A percentile compares a stretch with the other conserved stretches of the same genome.
Conservation (phyloP, 2,797 vertebrate genomes). For the Melopsittacus undulatus region DNA sequence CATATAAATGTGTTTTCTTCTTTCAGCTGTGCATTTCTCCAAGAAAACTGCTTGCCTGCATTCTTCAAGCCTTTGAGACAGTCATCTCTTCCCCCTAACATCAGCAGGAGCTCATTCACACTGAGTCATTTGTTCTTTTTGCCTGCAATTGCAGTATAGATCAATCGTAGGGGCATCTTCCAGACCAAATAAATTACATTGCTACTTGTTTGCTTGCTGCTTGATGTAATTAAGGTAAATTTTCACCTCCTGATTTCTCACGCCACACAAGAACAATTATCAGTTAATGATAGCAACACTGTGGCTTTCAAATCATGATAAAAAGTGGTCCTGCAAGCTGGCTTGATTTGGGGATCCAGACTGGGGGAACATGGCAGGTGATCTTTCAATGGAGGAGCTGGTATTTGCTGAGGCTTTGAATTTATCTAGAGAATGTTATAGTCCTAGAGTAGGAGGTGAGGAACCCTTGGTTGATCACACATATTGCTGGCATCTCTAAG, state of each 20-base stretch:
- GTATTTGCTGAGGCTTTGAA: background rate
- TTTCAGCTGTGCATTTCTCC: background rate
- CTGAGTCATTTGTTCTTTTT: background rate
- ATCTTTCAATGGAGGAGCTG: background rate
- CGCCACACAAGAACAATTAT: background rate
- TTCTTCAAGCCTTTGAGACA: background rate
- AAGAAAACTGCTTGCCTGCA: background rate
- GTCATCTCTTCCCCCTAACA: background rate
- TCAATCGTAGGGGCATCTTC: background rate
- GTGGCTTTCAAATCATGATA: background rate
- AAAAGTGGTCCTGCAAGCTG: background rate
- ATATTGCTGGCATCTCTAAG: background rate
- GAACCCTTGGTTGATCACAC: background rate
- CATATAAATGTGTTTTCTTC: background rate
- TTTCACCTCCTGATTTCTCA: slow-evolving; percentile 9
- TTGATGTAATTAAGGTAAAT: slow-evolving; percentile 36
- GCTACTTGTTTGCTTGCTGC: slow-evolving; percentile 3
- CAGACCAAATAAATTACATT: background rate
- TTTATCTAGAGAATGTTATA: background rate
- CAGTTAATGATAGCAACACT: background rate
- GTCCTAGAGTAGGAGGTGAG: background rate
- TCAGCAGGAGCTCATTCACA: background rate
- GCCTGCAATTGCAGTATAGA: background rate
- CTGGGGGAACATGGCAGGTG: background rate
- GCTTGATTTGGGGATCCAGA: background rate